These are phyloP conservation scores for Pavo muticus DNA, from an alignment of 2,113 vertebrate species.

Conservation along the genomic window DNA sequence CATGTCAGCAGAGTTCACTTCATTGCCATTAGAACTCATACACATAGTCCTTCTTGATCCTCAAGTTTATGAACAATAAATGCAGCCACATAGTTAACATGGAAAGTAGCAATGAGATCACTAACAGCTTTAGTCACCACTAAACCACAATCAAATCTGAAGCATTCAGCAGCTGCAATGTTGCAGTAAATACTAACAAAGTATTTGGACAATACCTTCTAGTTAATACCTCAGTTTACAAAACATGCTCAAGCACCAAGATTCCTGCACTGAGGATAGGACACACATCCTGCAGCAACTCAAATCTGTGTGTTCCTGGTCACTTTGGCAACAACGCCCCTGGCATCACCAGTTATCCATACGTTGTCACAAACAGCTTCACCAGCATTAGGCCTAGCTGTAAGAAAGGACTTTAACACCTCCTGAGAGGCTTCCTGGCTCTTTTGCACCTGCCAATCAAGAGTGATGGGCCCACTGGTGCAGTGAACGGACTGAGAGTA, in stretches of 20 bases:
- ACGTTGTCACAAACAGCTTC: not conserved
- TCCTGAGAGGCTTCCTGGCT: not conserved
- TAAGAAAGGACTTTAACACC: not conserved
- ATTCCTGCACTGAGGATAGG: not conserved
- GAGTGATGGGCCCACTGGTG: not conserved
- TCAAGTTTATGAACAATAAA: constrained; percentile 7
- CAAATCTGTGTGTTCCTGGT: not conserved
- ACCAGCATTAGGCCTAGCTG: not conserved
- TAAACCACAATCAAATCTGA: not conserved
- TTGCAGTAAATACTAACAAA: not conserved
- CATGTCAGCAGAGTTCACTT: not conserved
- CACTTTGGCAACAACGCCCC: not conserved
- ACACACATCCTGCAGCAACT: not conserved
- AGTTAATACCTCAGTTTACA: not conserved
- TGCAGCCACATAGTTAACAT: not conserved
- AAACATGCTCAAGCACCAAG: not conserved
- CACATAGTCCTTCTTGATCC: not conserved
- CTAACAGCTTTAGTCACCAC: not conserved
- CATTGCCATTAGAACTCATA: not conserved
- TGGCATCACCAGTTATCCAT: not conserved
- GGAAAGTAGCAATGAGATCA: not conserved
- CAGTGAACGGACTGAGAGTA: not conserved
- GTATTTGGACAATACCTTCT: not conserved
- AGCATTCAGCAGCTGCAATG: not conserved
- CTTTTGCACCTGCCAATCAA: not conserved